A percentile compares a stretch with the other conserved stretches of the same genome.
These are phyloP conservation scores for Tichodroma muraria DNA, from an alignment of 2,113 vertebrate species.

Conservation along the genomic window DNA sequence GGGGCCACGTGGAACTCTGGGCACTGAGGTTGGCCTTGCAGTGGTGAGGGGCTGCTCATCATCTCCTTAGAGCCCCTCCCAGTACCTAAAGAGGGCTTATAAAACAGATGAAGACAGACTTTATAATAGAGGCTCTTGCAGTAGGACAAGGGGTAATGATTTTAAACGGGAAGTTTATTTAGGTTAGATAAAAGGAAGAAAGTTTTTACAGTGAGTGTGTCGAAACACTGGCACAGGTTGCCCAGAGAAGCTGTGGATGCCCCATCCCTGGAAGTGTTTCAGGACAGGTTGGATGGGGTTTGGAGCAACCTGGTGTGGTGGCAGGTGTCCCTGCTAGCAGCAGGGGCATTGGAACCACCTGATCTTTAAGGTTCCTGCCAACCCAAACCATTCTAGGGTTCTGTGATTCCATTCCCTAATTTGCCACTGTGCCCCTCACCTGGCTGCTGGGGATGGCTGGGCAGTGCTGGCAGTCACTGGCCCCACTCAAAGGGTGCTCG, in stretches of 20 bases:
- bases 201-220: not conserved
- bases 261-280: not conserved
- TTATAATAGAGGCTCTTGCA: not conserved
- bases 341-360: not conserved
- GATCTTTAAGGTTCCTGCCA: not conserved
- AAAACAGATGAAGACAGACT: not conserved
- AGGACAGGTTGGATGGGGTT: not conserved
- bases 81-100: not conserved
- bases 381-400: not conserved
- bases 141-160: not conserved
- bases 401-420: not conserved
- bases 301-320: not conserved
- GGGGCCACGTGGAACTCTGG: fast-evolving
- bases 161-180: not conserved
- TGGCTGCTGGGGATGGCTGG: not conserved
- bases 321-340: not conserved
- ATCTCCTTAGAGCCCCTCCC: not conserved
- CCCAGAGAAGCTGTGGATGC: not conserved
- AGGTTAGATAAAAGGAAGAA: not conserved
- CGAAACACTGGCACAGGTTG: not conserved
- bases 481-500: fast-evolving
- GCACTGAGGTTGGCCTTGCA: not conserved
- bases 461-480: not conserved
- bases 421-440: not conserved
- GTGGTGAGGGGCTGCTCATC: not conserved